Evolutionary conservation across 2,888 invertebrate genomes (phyloP), one percentile per base, ranked within the genome.

Genomic region (Callyntrura sp.): DNA sequence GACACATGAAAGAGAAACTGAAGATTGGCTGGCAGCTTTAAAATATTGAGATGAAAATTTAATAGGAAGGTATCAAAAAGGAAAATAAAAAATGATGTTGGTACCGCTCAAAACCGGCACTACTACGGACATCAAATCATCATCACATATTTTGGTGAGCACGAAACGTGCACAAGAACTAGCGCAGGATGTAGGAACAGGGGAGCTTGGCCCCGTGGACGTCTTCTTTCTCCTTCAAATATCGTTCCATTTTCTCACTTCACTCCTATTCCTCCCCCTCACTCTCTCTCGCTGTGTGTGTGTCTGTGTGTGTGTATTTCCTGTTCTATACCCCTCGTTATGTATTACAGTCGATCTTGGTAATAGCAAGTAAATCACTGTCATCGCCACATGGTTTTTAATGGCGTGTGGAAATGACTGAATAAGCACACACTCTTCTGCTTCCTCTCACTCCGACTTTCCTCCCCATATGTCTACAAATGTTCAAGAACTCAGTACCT

Each of bases 361-460:
- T 85, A 85, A 73, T 85, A 45, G 85, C 43, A 70, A 85, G 55
- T 90, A 90, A 90, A 90, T 90, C 90, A 90, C 85, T 90, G 90
- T 90, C 90, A 90, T 90, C 90, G 35, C 81, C 90, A 90, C 85
- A 90, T 81, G 89, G 76, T 84, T 79, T 90, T 90, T 90, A 90
- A 90, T 90, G 90, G 90, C 70, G 90, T 90, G 90, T 90, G 90
- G 90, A 85, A 85, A 90, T 90, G 90, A 90, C 90, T 90, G 90
- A 90, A 79, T 85, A 90, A 85, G 90, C 90, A 90, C 90, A 85
- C 85, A 35, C 85, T 14, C 12, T 55, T 60, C n/a, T 55, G 60
- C 8, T 73, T 48, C 70, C 20, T 23, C 62, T 62, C 1, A 73
- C 14, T 12, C 43, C 65, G 43, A 62, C 57, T 45, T 78, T 55